phyloP scores from a whole-genome alignment of 2,113 vertebrate species.

The Erythrolamprus reginae region DNA sequence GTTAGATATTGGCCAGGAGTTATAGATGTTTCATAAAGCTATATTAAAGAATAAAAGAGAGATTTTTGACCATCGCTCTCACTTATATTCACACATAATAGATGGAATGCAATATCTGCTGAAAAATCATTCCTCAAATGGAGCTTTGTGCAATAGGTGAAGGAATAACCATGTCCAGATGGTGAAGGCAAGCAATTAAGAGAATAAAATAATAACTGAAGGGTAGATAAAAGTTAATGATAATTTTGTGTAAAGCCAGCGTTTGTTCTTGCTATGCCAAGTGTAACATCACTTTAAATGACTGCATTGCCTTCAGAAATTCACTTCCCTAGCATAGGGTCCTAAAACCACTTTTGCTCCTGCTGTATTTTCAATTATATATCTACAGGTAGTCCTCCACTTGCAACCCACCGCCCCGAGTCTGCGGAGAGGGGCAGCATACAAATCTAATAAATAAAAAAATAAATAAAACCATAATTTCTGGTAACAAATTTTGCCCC shows the following conservation, averaged over 20 bases:
- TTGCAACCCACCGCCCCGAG: too few relatives aligned
- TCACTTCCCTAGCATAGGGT: slow-evolving; percentile 23
- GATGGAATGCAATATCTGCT: slow-evolving; percentile 23
- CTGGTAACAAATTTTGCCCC: not conserved
- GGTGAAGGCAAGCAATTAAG: slow-evolving; percentile 20
- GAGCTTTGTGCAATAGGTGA: slow-evolving; percentile 37
- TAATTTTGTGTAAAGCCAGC: not conserved
- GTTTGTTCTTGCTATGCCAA: slow-evolving; percentile 30
- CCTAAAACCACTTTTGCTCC: not conserved
- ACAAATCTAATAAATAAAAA: too few relatives aligned
- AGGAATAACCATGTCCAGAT: slow-evolving; percentile 37
- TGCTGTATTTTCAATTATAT: not conserved
- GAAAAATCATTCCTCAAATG: slow-evolving; percentile 50
- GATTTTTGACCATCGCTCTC: not conserved
- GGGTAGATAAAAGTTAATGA: slow-evolving; percentile 23
- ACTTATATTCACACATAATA: slow-evolving; percentile 31
- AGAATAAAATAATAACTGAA: slow-evolving; percentile 31
- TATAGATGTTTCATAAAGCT: slow-evolving; percentile 9
- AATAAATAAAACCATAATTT: too few relatives aligned
- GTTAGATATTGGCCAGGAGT: slow-evolving; percentile 19
- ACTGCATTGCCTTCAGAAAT: slow-evolving; percentile 18
- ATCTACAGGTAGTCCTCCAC: not conserved
- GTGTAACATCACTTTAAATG: slow-evolving; percentile 10
- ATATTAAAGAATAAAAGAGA: slow-evolving; percentile 43
- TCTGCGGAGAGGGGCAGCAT: too few relatives aligned